These are phyloP conservation scores for Epinephelus moara DNA, from an alignment of 2,113 vertebrate species.

Conservation along the genomic window DNA sequence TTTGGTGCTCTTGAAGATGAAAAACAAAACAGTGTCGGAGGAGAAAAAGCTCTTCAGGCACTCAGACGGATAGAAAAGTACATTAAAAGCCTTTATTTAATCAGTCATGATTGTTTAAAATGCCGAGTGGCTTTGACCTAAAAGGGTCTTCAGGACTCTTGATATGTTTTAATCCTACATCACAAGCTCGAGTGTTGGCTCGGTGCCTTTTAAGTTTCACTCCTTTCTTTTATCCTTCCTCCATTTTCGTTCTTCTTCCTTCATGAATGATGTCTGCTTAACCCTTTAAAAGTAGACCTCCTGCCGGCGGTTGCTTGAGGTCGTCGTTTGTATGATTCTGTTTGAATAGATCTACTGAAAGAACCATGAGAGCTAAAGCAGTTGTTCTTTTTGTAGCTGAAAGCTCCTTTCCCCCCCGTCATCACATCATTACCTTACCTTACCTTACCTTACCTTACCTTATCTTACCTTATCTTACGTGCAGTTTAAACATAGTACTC, in stretches of 20 bases:
- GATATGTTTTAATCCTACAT: slow-evolving; percentile 15
- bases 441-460: no score
- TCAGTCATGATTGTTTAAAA: slow-evolving; percentile 17
- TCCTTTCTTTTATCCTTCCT: no score
- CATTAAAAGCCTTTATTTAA: slow-evolving; percentile 11
- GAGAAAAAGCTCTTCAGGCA: background rate
- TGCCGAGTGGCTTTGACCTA: background rate
- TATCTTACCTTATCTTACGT: no score
- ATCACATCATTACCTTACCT: no score
- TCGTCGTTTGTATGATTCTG: no score
- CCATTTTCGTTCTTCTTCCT: background rate
- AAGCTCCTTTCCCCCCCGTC: no score
- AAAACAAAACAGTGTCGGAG: background rate
- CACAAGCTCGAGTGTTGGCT: background rate
- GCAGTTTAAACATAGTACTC: no score
- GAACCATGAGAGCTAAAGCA: no score
- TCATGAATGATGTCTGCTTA: background rate
- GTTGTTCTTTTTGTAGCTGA: no score
- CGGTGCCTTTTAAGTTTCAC: background rate
- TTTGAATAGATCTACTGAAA: no score
- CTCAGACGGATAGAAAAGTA: background rate
- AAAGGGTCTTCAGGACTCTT: background rate
- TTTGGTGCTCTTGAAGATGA: background rate
- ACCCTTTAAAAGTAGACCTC: no score
- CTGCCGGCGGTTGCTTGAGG: no score